Evolutionary conservation across 2,797 vertebrate genomes (phyloP).

Genomic region (Crotalus adamanteus): DNA sequence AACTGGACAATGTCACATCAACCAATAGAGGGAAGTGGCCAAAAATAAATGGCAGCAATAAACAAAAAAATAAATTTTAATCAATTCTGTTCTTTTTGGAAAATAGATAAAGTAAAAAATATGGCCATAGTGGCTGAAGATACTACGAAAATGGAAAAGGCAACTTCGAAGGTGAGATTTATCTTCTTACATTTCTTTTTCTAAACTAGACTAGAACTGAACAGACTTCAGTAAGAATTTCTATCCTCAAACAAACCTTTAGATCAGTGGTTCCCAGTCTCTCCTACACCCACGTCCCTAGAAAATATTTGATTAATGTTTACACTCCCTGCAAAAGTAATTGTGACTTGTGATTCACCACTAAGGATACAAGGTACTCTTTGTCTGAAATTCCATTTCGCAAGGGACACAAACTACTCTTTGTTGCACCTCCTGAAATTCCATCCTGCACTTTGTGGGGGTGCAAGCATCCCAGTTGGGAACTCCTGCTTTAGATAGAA

Average conservation of each 20-base stretch:
- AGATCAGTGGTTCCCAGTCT: neutral
- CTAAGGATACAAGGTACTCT: too few species aligned
- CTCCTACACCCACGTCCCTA: neutral
- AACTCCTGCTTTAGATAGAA: neutral
- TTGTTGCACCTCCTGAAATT: too few species aligned
- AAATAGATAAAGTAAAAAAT: neutral
- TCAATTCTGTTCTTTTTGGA: neutral
- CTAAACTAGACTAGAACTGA: neutral
- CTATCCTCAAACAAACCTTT: neutral
- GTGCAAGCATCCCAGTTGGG: too few species aligned
- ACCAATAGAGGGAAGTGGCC: neutral
- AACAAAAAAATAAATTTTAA: too few species aligned
- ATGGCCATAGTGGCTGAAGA: neutral
- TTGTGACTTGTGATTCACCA: too few species aligned
- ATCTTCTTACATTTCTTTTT: neutral
- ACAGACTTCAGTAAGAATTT: neutral
- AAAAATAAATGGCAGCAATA: neutral
- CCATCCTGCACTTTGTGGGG: too few species aligned
- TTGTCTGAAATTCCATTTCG: too few species aligned
- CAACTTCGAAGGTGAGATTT: neutral
- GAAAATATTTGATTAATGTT: too few species aligned
- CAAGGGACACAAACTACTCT: neutral
- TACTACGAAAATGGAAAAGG: neutral
- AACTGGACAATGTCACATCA: neutral
- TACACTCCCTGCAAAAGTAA: too few species aligned